Percentiles rank a stretch among this genome's conserved stretches.
Conservation (phyloP, 2,888 invertebrate species). For the Trisateles emortualis region DNA sequence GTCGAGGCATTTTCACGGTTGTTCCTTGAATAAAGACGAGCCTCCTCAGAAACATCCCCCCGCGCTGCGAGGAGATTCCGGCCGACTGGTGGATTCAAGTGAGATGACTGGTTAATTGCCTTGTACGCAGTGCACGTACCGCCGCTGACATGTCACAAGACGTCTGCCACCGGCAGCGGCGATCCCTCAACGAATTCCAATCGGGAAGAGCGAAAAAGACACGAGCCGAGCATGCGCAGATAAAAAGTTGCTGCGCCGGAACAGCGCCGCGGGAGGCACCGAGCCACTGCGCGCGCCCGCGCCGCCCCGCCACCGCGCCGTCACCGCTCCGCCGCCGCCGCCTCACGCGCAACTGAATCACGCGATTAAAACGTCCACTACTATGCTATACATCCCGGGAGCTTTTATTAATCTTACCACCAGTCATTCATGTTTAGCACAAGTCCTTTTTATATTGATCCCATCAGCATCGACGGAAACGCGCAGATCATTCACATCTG, state of each 20-base stretch:
- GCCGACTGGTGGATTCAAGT: constrained; percentile 61
- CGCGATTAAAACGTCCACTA: constrained; percentile 67
- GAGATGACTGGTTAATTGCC: constrained; percentile 82
- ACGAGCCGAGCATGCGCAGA: constrained; percentile 80
- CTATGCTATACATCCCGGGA: constrained; percentile 52
- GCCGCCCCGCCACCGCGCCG: constrained; percentile 41
- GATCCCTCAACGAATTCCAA: constrained; percentile 85
- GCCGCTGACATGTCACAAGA: constrained; percentile 83
- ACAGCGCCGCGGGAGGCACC: constrained; percentile 77
- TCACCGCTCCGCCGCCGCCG: constrained; percentile 50
- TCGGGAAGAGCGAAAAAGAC: constrained; percentile 85
- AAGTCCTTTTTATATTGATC: constrained; percentile 40
- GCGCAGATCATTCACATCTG: constrained; percentile 21
- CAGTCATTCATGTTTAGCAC: constrained; percentile 57
- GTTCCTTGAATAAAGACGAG: constrained; percentile 76
- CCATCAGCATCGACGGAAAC: constrained; percentile 26
- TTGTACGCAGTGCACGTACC: constrained; percentile 83
- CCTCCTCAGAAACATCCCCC: constrained; percentile 63
- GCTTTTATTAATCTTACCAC: constrained; percentile 56
- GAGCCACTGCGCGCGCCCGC: constrained; percentile 53
- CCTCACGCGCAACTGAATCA: constrained; percentile 63
- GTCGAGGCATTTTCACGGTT: constrained; percentile 72
- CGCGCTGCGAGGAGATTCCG: constrained; percentile 64
- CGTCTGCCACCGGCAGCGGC: constrained; percentile 86
- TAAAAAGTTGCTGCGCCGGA: constrained; percentile 79